Base-by-base conservation (phyloP, 2,797 vertebrate genomes). In the Typhlichthys eigenmanni region DNA sequence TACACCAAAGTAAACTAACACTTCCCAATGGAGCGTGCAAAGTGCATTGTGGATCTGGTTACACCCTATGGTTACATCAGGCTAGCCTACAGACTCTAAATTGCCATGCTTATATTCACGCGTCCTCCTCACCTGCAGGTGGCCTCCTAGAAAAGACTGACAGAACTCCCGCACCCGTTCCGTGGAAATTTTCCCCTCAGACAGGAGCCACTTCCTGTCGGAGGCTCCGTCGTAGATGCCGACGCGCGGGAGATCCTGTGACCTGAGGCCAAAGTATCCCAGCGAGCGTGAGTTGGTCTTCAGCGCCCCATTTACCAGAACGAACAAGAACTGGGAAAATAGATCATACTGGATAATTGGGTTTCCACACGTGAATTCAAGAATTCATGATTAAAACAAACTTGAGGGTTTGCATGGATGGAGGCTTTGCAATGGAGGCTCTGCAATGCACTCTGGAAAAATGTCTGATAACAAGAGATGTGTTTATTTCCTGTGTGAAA, bases 271-370 rank as follows among this genome's bases (percentile, higher is more conserved):
- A 64, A 99, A 98, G 88, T 93, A 97, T 0, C 84, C 85, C 60
- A 96, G 62, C 2, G 91, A 86, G 13, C 66, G 90, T 4, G 72
- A 81, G 62, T 96, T 98, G 65, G 89, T 87, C 62, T 91, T 90
- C 29, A 88, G 32, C 1, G 80, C 84, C 59, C 92, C 92, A 12
- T 99, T 94, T 64, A 98, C 85, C 77, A 95, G 79, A 64, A 99
- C 89, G 53, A 99, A 98, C 68, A 99, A 91, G 74, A 97, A 85
- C 97, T 99, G 84, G 10, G 79, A 80, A 29, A 72, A n/a, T 34
- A 24, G 43, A 2, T 56, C 19, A 53, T 17, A 12, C 24, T 55
- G 19, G n/a, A 5, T 48, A 13, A 11, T 13, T 14, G 9, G 9
- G 12, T 13, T 11, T 14, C 4, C 32, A 16, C 34, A 45, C 9